Evolutionary conservation across 2,888 invertebrate species (phyloP), one percentile per base, ranked within the genome.

Genomic region (Hemistola chrysoprasaria): DNA sequence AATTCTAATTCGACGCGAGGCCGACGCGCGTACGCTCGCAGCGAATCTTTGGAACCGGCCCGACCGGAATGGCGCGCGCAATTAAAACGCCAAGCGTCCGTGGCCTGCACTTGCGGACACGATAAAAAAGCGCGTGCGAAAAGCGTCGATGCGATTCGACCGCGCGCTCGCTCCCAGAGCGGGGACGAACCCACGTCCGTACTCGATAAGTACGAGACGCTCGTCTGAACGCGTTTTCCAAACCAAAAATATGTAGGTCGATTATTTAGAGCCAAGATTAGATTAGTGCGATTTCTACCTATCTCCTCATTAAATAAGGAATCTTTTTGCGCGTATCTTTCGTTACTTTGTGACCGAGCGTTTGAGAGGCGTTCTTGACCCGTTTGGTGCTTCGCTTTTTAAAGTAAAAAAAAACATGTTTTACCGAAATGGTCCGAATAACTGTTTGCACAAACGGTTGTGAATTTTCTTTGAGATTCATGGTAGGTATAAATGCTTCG

Each of bases 201-300:
- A 28, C 78, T 89, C 20, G 90, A 90, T 53, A 90, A 90, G 62
- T 90, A 90, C 51, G 90, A 90, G 56, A 90, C 90, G 9, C 78
- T 90, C 40, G 89, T 16, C 16, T 16, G 16, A 16, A 4, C n/a
- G n/a, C n/a, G n/a, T n/a, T n/a, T n/a, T 16, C 2, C 4, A 75
- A 71, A 77, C 73, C 74, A 77, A 77, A 76, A 70, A 75, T 69
- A 64, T 66, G 53, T 57, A 57, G 53, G 53, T 16, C 61, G 52
- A 52, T 65, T n/a, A n/a, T n/a, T 56, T 52, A 16, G 16, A 16
- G 16, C 16, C 3, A 16, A 16, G 40, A 55, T 50, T 57, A 61
- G 56, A 54, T 56, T 63, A 68, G 63, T 55, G 40, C 23, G 45
- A 25, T 35, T 29, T 22, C 22, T 39, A 38, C 22, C n/a, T 8